Percentiles rank a stretch among this genome's conserved stretches.
Evolutionary conservation across 2,888 invertebrate species (phyloP).

Genomic region (Cephus rjabovi): DNA sequence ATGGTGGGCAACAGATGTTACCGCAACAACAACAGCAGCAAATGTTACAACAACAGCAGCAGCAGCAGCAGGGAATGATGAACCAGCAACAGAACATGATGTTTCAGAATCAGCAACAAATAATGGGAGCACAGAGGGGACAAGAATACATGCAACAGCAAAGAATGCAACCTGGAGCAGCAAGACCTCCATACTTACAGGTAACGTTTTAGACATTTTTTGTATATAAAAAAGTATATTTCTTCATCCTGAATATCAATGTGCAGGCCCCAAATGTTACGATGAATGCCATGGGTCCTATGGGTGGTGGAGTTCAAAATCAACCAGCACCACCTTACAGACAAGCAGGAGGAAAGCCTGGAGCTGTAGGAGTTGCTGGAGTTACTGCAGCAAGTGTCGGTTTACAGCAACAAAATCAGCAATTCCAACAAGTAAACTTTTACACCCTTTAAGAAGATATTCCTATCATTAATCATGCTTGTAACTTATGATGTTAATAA

Average conservation of each 20-base stretch:
- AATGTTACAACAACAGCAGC: slow-evolving; percentile 52
- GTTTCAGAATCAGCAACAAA: slow-evolving; percentile 69
- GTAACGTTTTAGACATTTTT: slow-evolving; percentile 50
- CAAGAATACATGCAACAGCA: slow-evolving; percentile 73
- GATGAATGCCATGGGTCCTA: slow-evolving; percentile 80
- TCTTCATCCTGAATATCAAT: slow-evolving; percentile 13
- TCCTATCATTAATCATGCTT: neutral
- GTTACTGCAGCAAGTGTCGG: slow-evolving; percentile 57
- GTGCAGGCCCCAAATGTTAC: slow-evolving; percentile 85
- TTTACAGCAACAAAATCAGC: slow-evolving; percentile 72
- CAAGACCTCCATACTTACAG: slow-evolving; percentile 78
- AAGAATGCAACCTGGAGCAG: slow-evolving; percentile 69
- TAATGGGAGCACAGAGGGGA: slow-evolving; percentile 72
- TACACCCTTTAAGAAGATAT: neutral
- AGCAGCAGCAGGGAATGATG: slow-evolving; percentile 62
- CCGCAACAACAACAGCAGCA: slow-evolving; percentile 51
- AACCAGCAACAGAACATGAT: slow-evolving; percentile 61
- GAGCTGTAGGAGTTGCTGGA: slow-evolving; percentile 58
- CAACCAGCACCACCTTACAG: slow-evolving; percentile 86
- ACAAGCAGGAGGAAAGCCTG: slow-evolving; percentile 68
- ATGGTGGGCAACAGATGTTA: slow-evolving; percentile 69
- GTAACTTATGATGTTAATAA: neutral
- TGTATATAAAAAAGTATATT: neutral
- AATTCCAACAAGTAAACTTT: slow-evolving; percentile 71
- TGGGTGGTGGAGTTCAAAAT: slow-evolving; percentile 67